Percentiles rank a stretch among this genome's conserved stretches.
phyloP scores from a whole-genome alignment of 1,140 invertebrate genomes.

The Oppia nitens region DNA sequence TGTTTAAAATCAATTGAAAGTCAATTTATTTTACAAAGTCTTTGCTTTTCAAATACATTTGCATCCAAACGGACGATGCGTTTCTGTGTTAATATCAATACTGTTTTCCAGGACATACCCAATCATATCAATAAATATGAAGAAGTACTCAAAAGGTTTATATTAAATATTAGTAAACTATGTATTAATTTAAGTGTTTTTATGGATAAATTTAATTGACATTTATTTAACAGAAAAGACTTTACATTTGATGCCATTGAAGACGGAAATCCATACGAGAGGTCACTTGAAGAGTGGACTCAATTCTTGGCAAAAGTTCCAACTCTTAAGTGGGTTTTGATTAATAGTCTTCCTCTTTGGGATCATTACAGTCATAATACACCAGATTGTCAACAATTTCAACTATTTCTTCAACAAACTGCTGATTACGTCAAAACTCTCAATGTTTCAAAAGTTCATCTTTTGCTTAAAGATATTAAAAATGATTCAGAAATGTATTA shows the following conservation, averaged over 20 bases:
- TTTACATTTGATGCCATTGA: constrained; percentile 12
- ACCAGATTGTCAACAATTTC: constrained; percentile 10
- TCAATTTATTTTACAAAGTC: too few species aligned
- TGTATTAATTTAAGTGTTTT: background rate
- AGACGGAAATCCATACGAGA: constrained; percentile 15
- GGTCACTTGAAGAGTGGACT: constrained; percentile 11
- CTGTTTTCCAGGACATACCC: constrained; percentile 10
- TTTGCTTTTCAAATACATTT: too few species aligned
- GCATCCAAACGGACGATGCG: background rate
- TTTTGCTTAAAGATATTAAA: constrained; percentile 9
- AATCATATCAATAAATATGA: constrained; percentile 10
- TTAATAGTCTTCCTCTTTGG: constrained; percentile 9
- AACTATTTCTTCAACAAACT: background rate
- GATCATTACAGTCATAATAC: background rate
- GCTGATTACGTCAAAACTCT: constrained; percentile 10
- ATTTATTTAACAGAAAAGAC: constrained; percentile 1
- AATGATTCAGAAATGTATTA: constrained; percentile 4
- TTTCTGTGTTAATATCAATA: constrained; percentile 13
- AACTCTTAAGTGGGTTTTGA: constrained; percentile 10
- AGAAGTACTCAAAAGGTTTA: constrained; percentile 8
- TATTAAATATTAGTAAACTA: background rate
- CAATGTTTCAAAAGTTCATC: constrained; percentile 13
- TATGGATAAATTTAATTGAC: background rate
- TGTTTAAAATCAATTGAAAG: too few species aligned
- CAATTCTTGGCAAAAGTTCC: background rate